These are phyloP conservation scores for Falco columbarius DNA, from an alignment of 2,797 vertebrate genomes.

Conservation along the genomic window DNA sequence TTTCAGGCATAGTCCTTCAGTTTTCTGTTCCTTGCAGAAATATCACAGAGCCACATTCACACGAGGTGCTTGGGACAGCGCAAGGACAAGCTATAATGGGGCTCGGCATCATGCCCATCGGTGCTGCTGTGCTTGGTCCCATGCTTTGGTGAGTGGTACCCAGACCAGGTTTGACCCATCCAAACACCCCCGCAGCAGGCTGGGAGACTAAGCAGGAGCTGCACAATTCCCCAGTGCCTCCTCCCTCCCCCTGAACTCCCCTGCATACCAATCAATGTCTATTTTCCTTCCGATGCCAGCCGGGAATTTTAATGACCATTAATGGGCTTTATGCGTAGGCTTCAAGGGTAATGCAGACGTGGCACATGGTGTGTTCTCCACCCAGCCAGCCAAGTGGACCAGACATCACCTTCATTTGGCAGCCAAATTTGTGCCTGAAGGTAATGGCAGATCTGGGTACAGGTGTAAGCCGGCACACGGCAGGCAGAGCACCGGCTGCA, in stretches of 20 bases:
- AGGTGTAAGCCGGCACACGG: background rate
- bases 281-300: background rate
- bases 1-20: background rate
- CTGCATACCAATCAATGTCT: background rate
- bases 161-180: background rate
- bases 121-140: background rate
- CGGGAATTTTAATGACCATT: background rate
- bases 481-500: background rate
- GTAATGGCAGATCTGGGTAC: background rate
- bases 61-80: fast-evolving
- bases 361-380: background rate
- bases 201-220: background rate
- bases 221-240: background rate
- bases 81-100: background rate
- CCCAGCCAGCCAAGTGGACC: fast-evolving
- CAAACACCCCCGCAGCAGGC: background rate
- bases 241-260: background rate
- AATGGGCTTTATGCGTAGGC: background rate
- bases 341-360: background rate
- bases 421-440: background rate
- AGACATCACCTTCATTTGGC: background rate
- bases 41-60: fast-evolving
- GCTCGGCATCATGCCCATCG: fast-evolving
- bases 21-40: background rate
- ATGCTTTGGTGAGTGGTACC: background rate